These are phyloP conservation scores for Sciurus carolinensis DNA, from an alignment of 2,797 vertebrate species.

Conservation along the genomic window DNA sequence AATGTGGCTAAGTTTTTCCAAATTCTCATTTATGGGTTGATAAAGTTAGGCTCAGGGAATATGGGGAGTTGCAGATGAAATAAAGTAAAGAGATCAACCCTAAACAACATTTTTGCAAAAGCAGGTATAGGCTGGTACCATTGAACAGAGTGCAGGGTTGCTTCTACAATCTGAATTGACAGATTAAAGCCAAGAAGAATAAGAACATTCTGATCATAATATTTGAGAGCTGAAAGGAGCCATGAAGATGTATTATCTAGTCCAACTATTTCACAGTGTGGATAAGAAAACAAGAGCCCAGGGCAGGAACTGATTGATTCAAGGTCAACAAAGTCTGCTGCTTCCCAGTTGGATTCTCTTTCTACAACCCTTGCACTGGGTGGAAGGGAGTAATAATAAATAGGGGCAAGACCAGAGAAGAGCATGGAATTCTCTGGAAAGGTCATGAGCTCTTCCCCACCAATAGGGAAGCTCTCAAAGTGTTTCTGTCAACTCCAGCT, in stretches of 20 bases:
- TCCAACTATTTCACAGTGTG: constrained; percentile 62
- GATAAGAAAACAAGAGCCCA: constrained; percentile 65
- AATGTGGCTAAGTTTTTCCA: constrained; percentile 24
- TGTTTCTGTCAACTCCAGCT: constrained; percentile 30
- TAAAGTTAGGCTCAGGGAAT: background rate
- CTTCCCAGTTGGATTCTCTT: background rate
- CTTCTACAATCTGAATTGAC: constrained; percentile 2
- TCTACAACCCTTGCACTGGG: background rate
- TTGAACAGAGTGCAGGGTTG: background rate
- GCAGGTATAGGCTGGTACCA: background rate
- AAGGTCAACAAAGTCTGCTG: constrained; percentile 9
- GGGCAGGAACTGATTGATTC: background rate
- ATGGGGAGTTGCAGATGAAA: background rate
- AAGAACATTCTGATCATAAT: constrained; percentile 22
- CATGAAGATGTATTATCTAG: constrained; percentile 19
- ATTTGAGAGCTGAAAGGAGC: constrained; percentile 48
- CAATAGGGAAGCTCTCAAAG: constrained; percentile 13
- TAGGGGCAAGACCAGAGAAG: background rate
- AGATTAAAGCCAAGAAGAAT: constrained; percentile 45
- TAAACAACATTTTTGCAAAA: constrained; percentile 51
- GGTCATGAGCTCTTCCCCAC: constrained; percentile 34
- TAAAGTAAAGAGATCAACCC: background rate
- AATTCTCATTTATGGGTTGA: constrained; percentile 21
- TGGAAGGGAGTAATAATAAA: background rate
- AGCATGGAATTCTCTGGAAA: constrained; percentile 50